phyloP scores from a whole-genome alignment of 2,888 invertebrate genomes.

The Ethmia dodecea region DNA sequence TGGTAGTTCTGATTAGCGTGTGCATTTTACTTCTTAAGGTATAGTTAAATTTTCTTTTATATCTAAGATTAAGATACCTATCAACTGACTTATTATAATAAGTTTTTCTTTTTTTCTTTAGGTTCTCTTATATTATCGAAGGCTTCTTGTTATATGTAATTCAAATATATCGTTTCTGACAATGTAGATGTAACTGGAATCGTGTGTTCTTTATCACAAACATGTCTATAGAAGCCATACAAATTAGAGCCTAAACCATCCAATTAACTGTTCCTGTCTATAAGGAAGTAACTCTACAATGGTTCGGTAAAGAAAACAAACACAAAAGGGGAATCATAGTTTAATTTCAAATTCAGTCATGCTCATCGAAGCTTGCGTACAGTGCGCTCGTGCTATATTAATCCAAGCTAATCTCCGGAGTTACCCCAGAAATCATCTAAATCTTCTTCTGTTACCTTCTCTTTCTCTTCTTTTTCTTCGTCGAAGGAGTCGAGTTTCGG shows the following conservation, averaged over 20 bases:
- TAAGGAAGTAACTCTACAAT: conserved; percentile 35
- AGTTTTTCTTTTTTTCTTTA: no score
- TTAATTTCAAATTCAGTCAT: conserved; percentile 68
- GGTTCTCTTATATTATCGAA: no score
- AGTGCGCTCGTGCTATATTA: conserved; percentile 47
- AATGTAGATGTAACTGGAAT: no score
- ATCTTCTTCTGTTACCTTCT: conserved; percentile 62
- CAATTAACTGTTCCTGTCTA: conserved; percentile 36
- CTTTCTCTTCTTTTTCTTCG: conserved; percentile 52
- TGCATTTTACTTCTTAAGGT: no score
- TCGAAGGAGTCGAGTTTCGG: conserved; percentile 62
- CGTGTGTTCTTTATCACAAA: conserved; percentile 4
- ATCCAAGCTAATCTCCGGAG: conserved; percentile 45
- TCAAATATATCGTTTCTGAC: no score
- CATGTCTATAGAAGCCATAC: conserved; percentile 47
- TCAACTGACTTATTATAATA: no score
- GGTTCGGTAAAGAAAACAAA: conserved; percentile 45
- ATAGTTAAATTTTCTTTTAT: no score
- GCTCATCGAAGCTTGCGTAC: conserved; percentile 52
- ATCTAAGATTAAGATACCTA: no score
- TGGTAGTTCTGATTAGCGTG: no score
- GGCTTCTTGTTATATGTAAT: no score
- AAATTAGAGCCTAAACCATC: conserved; percentile 37
- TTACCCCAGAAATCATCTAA: conserved; percentile 67
- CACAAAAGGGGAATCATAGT: conserved; percentile 48